A percentile compares a stretch with the other conserved stretches of the same genome.
Evolutionary conservation across 2,888 invertebrate species (phyloP).

Genomic region (Drosophila lutescens): DNA sequence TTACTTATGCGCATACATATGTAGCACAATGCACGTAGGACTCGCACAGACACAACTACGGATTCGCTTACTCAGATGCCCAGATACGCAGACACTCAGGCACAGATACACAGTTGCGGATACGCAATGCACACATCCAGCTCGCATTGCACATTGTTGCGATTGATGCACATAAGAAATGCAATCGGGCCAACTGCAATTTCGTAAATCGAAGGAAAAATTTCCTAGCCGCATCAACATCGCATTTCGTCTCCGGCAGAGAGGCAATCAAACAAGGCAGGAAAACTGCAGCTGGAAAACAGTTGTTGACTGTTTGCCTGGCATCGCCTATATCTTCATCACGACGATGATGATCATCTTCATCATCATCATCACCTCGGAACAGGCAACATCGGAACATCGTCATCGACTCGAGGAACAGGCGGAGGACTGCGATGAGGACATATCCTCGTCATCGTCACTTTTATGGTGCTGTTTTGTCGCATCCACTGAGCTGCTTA

Average conservation of each 20-base stretch:
- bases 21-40: conserved; percentile 32
- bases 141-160: conserved; percentile 36
- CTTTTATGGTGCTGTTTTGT: conserved; percentile 54
- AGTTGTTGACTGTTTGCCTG: conserved; percentile 44
- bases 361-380: conserved; percentile 5
- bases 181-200: conserved; percentile 66
- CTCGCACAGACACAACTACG: conserved; percentile 7
- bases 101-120: conserved; percentile 27
- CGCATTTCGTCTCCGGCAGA: conserved; percentile 15
- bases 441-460: conserved; percentile 33
- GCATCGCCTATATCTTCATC: conserved; percentile 35
- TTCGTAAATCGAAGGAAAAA: conserved; percentile 59
- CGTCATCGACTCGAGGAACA: conserved; percentile 17
- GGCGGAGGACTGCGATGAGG: conserved; percentile 1
- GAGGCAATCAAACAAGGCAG: conserved; percentile 38
- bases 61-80: conserved; percentile 10
- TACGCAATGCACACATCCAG: conserved; percentile 38
- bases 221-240: conserved; percentile 48
- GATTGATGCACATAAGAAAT: conserved; percentile 59
- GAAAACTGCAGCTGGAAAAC: conserved; percentile 28
- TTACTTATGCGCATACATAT: conserved; percentile 51
- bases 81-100: conserved; percentile 12
- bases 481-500: conserved; percentile 55
- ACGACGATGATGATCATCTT: conserved; percentile 1
- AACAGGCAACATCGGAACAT: conserved; percentile 11